Evolutionary conservation across 2,888 invertebrate genomes (phyloP), one percentile per base, ranked within the genome.

Genomic region (Dicroscelio sp.): DNA sequence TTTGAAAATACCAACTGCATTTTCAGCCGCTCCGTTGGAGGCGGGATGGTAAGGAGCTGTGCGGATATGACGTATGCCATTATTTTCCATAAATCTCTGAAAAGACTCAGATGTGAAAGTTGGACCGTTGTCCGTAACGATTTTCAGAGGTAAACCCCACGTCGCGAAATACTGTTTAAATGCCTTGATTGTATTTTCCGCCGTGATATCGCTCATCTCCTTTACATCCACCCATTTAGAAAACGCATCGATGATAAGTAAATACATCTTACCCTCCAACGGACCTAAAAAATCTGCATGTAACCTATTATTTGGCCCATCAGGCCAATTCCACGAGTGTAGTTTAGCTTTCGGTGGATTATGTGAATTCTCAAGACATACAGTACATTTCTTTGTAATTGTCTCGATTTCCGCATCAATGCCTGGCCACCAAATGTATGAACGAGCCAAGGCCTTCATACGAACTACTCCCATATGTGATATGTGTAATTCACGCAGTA

Each of bases 401-500:
- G 86, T 31, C 89, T 94, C 95, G 20, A 96, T 95, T 23, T 95
- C 94, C 0, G 82, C 31, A 78, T 95, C 93, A 91, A 96, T 85
- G 4, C 52, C 52, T 5, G 60, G 38, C 76, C 58, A 60, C 60
- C 60, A 76, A 14, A 94, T 94, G 79, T 92, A 94, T 25, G 94
- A 92, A 69, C 94, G 85, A 14, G 94, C 95, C 38, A 95, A 75
- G 14, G 93, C 75, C 89, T 95, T 95, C 92, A 94, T 94, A 78
- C 93, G 93, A 52, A 93, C 94, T 30, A 93, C 92, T 30, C 94
- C 96, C 25, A 92, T 86, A 82, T 96, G 95, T 5, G 73, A 79
- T 8, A 25, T 38, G 25, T 92, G 90, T 52, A 92, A 27, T 52
- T 86, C 78, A 4, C 38, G 38, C 38, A 88, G 67, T 1, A 91